Evolutionary conservation across 2,888 invertebrate species (phyloP), one percentile per base, ranked within the genome.

Genomic region (Ophioninae sp.): DNA sequence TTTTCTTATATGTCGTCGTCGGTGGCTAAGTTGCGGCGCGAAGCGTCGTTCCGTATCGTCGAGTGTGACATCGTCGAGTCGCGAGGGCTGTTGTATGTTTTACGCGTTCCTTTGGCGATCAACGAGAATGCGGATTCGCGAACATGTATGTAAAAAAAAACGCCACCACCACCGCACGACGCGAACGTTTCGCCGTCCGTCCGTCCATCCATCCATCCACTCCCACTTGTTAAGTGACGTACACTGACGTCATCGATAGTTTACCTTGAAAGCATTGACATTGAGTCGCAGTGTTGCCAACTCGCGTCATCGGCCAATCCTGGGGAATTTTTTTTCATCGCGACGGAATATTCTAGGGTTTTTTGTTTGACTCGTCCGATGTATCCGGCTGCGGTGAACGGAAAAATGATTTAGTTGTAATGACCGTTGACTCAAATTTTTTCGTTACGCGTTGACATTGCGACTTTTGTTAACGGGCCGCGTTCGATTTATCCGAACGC

Each of bases 191-290:
- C 88, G 88, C 90, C 90, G 89, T 90, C 76, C 79, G 61, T 79
- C 75, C 82, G 61, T 79, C 75, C 82, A 76, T 76, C 81, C 90
- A 90, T 90, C 90, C 90, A 91, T 91, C 92, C 92, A 92, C 92
- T 92, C 92, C 92, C 92, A 92, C 92, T 92, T 92, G 92, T 91
- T 91, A 92, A 92, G 90, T 92, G 92, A 93, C 92, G 92, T 91
- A 90, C 91, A 90, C 91, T 93, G 93, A 93, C 92, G 93, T 93
- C 93, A 93, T 91, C 92, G 91, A 92, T 92, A 91, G 93, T 92
- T 93, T 92, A 92, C 93, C 93, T 93, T 93, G 93, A 77, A 92
- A 89, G 92, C 92, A 91, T 77, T 93, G 93, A 93, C 93, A 92
- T 93, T 93, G 93, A 93, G 88, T 85, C 81, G 76, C 91, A 92